Conservation (phyloP, 2,797 vertebrate genomes). For the Muscicapa comitata region DNA sequence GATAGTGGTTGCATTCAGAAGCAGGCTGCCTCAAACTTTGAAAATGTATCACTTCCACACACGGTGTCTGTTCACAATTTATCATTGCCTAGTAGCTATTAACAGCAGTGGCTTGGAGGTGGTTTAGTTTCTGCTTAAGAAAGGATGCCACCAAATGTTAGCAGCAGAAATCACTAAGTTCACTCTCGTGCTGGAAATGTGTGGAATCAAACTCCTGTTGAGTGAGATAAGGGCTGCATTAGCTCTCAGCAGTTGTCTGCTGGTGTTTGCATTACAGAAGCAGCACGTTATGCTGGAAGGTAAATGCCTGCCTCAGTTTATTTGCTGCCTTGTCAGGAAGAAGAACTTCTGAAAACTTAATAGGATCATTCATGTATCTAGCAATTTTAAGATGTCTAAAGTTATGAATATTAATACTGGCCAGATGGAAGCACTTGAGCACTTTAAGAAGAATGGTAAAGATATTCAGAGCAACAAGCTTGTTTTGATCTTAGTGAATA, state of each 20-base stretch:
- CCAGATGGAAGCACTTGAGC: neutral
- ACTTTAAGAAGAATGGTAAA: neutral
- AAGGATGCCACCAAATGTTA: neutral
- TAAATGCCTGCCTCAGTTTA: constrained; percentile 42
- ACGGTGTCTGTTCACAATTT: neutral
- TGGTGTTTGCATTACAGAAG: constrained; percentile 45
- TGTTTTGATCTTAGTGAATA: neutral
- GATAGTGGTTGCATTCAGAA: neutral
- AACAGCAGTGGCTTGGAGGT: neutral
- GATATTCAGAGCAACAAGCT: neutral
- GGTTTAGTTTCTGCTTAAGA: constrained; percentile 4
- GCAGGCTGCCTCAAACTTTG: neutral
- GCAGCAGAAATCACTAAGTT: constrained; percentile 6
- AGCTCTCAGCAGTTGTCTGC: constrained; percentile 59
- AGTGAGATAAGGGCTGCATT: constrained; percentile 60
- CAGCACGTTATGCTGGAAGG: constrained; percentile 26
- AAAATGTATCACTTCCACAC: neutral
- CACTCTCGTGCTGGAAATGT: constrained; percentile 33
- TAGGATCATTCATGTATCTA: neutral
- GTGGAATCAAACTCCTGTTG: constrained; percentile 32
- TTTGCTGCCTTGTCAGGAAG: constrained; percentile 48
- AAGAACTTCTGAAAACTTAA: constrained; percentile 39
- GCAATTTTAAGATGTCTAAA: constrained; percentile 33
- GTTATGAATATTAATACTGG: constrained; percentile 16
- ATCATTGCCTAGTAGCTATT: neutral